Evolutionary conservation across 2,113 vertebrate species (phyloP).

Genomic region (Junco hyemalis): DNA sequence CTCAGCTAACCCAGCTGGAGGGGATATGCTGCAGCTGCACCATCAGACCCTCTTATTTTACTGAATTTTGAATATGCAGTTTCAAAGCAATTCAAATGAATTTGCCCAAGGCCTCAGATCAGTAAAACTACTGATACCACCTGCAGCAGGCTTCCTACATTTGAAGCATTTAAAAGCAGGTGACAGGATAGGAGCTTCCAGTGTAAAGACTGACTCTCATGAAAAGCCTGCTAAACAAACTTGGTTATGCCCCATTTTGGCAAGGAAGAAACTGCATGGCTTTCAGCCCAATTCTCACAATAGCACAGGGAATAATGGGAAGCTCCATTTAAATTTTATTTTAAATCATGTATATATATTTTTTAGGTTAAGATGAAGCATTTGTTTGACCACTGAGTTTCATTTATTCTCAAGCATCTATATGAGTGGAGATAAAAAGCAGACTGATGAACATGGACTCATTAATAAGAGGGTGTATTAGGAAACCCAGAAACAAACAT

Average conservation of each 20-base stretch:
- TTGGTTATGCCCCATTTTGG: slow-evolving; percentile 52
- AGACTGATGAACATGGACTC: not conserved
- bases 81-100: slow-evolving; percentile 79
- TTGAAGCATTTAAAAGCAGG: slow-evolving; percentile 75
- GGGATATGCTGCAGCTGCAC: slow-evolving; percentile 75
- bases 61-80: slow-evolving; percentile 78
- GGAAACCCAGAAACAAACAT: not conserved
- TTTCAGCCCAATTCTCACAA: slow-evolving; percentile 3
- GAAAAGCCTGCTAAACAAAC: slow-evolving; percentile 59
- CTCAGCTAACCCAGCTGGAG: slow-evolving; percentile 77
- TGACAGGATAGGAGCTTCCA: slow-evolving; percentile 74
- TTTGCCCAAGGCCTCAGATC: slow-evolving; percentile 74
- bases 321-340: not conserved
- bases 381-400: not conserved
- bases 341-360: not conserved
- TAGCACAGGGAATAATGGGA: slow-evolving; percentile 8
- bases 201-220: slow-evolving; percentile 43
- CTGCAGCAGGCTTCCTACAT: slow-evolving; percentile 70
- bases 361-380: not conserved
- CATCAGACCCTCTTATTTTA: slow-evolving; percentile 77
- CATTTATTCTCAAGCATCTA: not conserved
- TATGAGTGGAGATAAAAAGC: not conserved
- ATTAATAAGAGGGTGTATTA: not conserved
- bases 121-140: slow-evolving; percentile 71
- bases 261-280: not conserved